Conservation (phyloP, 1,140 invertebrate species). For the Heliconius nattereri region DNA sequence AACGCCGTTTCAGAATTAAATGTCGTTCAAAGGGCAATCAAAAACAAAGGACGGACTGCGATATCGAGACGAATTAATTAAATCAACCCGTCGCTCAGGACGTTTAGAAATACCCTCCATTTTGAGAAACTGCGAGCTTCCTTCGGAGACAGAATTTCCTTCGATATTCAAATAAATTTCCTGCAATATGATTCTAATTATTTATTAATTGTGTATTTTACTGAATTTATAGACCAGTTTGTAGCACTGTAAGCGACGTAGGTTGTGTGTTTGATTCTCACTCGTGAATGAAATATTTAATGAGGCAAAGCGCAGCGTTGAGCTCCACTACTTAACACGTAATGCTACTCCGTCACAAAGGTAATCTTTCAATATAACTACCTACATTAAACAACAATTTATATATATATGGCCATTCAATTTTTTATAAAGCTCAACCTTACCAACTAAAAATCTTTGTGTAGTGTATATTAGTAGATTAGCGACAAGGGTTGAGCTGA, state of each 20-base stretch:
- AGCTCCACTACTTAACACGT: too few species aligned
- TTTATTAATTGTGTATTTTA: neutral
- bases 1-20: neutral
- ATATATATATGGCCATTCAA: neutral
- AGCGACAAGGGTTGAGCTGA: slow-evolving; percentile 3
- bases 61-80: slow-evolving; percentile 14
- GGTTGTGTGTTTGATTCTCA: too few species aligned
- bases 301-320: too few species aligned
- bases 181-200: neutral
- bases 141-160: neutral
- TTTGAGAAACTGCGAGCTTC: neutral
- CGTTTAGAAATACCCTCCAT: neutral
- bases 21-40: slow-evolving; percentile 11
- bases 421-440: neutral
- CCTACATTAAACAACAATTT: neutral
- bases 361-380: neutral
- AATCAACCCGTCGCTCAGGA: neutral
- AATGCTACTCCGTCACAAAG: neutral
- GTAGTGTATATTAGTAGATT: slow-evolving; percentile 7
- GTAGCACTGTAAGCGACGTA: neutral
- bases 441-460: slow-evolving; percentile 1
- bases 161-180: neutral
- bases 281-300: too few species aligned
- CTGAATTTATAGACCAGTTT: neutral
- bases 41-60: slow-evolving; percentile 5